These are phyloP conservation scores for Criorhina ranunculi DNA, from an alignment of 2,888 invertebrate species.

Conservation along the genomic window DNA sequence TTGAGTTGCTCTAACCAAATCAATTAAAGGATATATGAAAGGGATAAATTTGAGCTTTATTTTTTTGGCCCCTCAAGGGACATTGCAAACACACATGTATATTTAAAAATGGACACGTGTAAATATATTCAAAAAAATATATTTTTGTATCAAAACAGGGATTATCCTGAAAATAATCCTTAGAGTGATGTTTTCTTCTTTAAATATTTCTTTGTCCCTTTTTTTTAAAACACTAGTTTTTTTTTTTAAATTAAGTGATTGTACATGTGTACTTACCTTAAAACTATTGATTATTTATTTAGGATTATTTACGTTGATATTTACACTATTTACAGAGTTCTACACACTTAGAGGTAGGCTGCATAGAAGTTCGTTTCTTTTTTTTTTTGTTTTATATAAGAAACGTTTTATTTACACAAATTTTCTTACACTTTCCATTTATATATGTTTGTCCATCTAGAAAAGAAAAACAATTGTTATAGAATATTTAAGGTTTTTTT, in stretches of 20 bases:
- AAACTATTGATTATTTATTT: background rate
- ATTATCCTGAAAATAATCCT: background rate
- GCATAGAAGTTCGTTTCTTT: too few relatives aligned
- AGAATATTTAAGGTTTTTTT: too few relatives aligned
- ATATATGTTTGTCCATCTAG: too few relatives aligned
- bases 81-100: slow-evolving; percentile 8
- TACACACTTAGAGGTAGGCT: too few relatives aligned
- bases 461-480: too few relatives aligned
- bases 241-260: background rate
- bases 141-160: background rate
- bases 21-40: background rate
- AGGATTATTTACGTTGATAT: too few relatives aligned
- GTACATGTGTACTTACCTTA: background rate
- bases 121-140: background rate
- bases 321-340: too few relatives aligned
- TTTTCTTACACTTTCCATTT: too few relatives aligned
- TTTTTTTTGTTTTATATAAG: too few relatives aligned
- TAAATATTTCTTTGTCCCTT: too few relatives aligned
- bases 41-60: background rate
- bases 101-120: background rate
- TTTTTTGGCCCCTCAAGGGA: slow-evolving; percentile 3
- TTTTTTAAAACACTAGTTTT: too few relatives aligned
- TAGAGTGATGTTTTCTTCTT: background rate
- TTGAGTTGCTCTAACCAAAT: background rate
- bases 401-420: too few relatives aligned